Conservation (phyloP, 2,797 vertebrate genomes). For the Anguilla obscura region DNA sequence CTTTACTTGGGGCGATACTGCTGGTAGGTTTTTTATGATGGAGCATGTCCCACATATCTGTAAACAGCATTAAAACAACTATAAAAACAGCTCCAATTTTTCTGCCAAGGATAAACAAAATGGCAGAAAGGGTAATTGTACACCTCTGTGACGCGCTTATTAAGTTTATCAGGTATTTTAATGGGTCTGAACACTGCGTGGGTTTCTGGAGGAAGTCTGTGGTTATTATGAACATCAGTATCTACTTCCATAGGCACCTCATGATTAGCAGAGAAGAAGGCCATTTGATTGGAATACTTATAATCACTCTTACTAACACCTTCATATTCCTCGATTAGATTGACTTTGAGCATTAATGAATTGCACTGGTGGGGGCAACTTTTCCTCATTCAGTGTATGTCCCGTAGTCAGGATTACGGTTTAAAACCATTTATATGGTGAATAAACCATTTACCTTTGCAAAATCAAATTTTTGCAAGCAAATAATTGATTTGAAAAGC, state of each 20-base stretch:
- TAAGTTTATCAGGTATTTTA: neutral
- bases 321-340: neutral
- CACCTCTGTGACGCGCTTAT: neutral
- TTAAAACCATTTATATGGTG: neutral
- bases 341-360: neutral
- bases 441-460: neutral
- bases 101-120: neutral
- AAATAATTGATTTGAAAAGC: neutral
- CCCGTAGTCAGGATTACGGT: neutral
- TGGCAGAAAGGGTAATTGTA: neutral
- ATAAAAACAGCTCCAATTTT: constrained; percentile 11
- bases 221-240: neutral
- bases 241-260: neutral
- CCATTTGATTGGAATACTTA: neutral
- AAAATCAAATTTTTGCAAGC: neutral
- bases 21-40: constrained; percentile 20
- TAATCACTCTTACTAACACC: neutral
- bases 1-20: constrained; percentile 18
- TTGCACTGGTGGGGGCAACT: neutral
- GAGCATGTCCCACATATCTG: neutral
- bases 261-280: neutral
- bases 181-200: neutral
- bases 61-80: constrained; percentile 14
- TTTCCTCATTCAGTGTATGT: neutral
- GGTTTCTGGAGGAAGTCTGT: neutral